Conservation (phyloP, 1,140 invertebrate species). For the Dendrolimus punctatus region DNA sequence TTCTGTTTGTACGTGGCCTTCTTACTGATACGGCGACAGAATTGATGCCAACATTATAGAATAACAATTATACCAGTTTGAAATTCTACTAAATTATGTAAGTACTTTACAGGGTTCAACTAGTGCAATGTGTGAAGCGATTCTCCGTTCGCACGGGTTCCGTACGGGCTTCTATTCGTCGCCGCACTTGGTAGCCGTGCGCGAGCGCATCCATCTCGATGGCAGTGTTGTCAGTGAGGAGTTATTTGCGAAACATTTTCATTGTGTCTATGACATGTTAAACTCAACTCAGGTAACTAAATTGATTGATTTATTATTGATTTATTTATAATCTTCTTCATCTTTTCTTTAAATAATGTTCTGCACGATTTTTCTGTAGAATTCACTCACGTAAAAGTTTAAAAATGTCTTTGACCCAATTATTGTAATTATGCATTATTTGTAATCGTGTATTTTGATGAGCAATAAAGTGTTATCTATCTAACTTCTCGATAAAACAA, state of each 20-base stretch:
- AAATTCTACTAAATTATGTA: not conserved
- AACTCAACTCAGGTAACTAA: constrained; percentile 32
- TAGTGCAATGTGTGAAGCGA: constrained; percentile 93
- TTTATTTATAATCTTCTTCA: not conserved
- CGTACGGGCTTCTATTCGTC: constrained; percentile 97
- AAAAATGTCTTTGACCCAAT: too few species aligned
- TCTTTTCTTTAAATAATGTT: too few species aligned
- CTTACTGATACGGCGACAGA: too few species aligned
- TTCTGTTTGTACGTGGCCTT: too few species aligned
- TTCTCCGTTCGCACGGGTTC: constrained; percentile 88
- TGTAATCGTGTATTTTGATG: too few species aligned
- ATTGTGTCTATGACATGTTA: constrained; percentile 79
- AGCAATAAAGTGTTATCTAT: too few species aligned
- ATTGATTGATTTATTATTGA: not conserved
- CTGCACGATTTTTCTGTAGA: too few species aligned
- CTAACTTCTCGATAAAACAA: too few species aligned
- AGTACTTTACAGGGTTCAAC: constrained; percentile 81
- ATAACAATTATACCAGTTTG: too few species aligned
- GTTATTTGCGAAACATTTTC: constrained; percentile 88
- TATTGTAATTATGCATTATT: too few species aligned
- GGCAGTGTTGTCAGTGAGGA: constrained; percentile 83
- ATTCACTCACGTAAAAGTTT: too few species aligned
- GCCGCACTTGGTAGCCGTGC: constrained; percentile 92
- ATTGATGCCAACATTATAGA: too few species aligned
- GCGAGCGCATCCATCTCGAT: constrained; percentile 94